Evolutionary conservation across 2,888 invertebrate genomes (phyloP).

Genomic region (Ectemnius lituratus): DNA sequence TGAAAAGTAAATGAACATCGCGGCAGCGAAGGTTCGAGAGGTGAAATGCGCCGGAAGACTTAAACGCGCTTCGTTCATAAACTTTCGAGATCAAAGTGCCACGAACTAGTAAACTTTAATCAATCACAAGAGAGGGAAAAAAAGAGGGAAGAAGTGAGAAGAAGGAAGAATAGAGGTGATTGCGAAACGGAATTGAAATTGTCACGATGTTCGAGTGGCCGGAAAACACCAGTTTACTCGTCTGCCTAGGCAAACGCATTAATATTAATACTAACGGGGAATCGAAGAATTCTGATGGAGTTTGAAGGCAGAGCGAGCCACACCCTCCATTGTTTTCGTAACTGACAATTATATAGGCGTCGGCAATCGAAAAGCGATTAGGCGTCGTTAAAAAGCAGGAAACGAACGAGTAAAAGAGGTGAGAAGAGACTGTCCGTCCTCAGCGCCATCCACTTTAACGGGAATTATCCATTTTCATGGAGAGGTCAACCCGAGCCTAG

Average conservation of each 20-base stretch:
- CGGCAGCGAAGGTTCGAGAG: too few relatives aligned
- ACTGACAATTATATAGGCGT: neutral
- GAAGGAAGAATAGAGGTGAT: neutral
- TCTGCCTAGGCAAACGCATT: neutral
- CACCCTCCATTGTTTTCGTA: neutral
- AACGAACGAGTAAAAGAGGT: neutral
- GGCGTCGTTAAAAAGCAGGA: constrained; percentile 2
- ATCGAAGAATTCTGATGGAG: neutral
- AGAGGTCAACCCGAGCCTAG: neutral
- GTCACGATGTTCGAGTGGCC: neutral
- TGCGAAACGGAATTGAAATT: neutral
- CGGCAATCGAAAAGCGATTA: neutral
- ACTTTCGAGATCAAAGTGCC: constrained; percentile 7
- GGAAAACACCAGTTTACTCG: neutral
- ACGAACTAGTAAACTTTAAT: constrained; percentile 17
- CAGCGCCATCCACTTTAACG: neutral
- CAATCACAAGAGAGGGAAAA: neutral
- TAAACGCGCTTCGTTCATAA: constrained; percentile 1
- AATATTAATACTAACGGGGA: neutral
- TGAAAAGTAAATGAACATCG: too few relatives aligned
- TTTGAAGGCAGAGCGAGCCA: neutral
- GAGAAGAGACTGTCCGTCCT: constrained; percentile 1
- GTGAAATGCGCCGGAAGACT: neutral
- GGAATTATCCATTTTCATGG: constrained; percentile 42
- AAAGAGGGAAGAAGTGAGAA: neutral